A percentile compares a stretch with the other conserved stretches of the same genome.
phyloP scores from a whole-genome alignment of 2,888 invertebrate genomes.

The Saturnia japonica region DNA sequence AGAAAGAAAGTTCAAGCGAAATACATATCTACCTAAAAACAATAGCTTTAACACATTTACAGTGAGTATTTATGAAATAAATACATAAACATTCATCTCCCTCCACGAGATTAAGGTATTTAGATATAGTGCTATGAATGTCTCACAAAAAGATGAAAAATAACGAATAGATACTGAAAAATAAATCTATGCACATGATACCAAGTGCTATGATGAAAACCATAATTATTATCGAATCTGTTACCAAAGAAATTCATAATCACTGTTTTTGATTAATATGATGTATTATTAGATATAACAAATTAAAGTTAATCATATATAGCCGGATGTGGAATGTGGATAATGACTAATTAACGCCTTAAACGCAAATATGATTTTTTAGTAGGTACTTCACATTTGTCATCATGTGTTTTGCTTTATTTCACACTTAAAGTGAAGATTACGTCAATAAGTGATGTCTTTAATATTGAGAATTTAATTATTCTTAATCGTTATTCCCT shows the following conservation, averaged over 20 bases:
- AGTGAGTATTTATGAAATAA: too few species aligned
- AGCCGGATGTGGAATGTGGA: neutral
- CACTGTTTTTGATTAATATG: neutral
- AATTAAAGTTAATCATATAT: neutral
- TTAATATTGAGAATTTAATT: neutral
- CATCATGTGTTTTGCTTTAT: neutral
- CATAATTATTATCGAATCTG: neutral
- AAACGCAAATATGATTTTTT: neutral
- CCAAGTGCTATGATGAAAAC: neutral
- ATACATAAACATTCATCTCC: too few species aligned
- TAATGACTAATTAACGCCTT: neutral
- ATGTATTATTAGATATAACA: neutral
- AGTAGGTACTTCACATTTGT: neutral
- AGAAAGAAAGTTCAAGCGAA: too few species aligned
- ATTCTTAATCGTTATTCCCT: neutral
- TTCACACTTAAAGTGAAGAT: neutral
- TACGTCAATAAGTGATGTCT: neutral
- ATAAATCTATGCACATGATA: neutral
- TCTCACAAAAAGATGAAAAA: neutral
- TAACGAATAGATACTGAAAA: neutral
- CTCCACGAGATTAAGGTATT: too few species aligned
- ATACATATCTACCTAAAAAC: too few species aligned
- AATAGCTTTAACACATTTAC: too few species aligned
- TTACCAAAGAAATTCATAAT: neutral
- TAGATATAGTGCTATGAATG: neutral